These are phyloP conservation scores for Plotosus lineatus DNA, from an alignment of 2,113 vertebrate genomes.

Conservation along the genomic window DNA sequence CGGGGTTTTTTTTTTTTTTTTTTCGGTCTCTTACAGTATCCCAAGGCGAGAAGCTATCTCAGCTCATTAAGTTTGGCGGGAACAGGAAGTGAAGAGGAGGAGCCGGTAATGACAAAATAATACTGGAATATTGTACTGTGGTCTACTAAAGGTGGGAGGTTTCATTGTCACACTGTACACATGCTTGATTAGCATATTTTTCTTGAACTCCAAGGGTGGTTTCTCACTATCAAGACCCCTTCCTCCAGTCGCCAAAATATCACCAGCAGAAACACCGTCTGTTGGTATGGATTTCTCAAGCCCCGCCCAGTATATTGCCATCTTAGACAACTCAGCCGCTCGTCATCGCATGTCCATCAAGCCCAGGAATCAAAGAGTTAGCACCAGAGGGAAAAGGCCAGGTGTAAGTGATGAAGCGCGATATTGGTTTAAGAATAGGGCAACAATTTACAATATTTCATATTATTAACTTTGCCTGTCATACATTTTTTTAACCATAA, in stretches of 20 bases:
- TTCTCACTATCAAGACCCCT: slow-evolving; percentile 63
- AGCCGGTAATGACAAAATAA: slow-evolving; percentile 63
- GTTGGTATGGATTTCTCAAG: slow-evolving; percentile 71
- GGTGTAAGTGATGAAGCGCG: slow-evolving; percentile 64
- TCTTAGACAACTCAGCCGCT: slow-evolving; percentile 84
- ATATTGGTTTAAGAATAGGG: neutral
- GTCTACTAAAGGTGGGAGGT: neutral
- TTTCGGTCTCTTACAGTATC: slow-evolving; percentile 64
- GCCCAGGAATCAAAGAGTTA: slow-evolving; percentile 80
- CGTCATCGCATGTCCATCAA: slow-evolving; percentile 83
- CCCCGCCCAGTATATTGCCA: slow-evolving; percentile 71
- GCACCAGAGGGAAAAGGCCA: slow-evolving; percentile 69
- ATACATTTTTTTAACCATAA: neutral
- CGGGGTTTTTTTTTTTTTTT: slow-evolving; percentile 60
- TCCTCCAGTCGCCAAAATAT: slow-evolving; percentile 60
- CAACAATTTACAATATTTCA: no score
- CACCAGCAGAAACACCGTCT: slow-evolving; percentile 47
- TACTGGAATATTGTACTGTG: neutral
- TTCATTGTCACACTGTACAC: neutral
- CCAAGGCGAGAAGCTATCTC: slow-evolving; percentile 65
- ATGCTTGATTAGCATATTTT: neutral
- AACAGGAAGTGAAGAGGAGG: slow-evolving; percentile 75
- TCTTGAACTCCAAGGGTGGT: slow-evolving; percentile 63
- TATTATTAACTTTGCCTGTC: no score
- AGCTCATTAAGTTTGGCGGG: slow-evolving; percentile 73